Evolutionary conservation across 2,113 vertebrate species (phyloP), one percentile per base, ranked within the genome.

Genomic region (Furnarius figulus): DNA sequence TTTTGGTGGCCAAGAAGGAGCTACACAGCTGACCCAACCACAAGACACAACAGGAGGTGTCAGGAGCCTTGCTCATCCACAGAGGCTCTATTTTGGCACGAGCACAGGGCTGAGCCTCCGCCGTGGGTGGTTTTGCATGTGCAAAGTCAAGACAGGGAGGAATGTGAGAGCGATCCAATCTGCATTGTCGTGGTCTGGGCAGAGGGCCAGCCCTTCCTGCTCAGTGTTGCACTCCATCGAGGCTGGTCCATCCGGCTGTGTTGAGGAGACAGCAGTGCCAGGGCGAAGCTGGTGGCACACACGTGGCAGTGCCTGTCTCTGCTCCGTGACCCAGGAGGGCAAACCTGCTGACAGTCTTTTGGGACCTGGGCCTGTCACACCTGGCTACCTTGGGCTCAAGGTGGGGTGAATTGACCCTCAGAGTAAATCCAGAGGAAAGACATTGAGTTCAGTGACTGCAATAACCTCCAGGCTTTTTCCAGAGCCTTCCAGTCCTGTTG

Each of bases 401-500:
- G 9, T 53, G 10, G 40, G 13, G 24, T 59, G 49, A 8, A 9
- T 87, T 4, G 1, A 33, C 7, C 21, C 14, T 44, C 31, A 23
- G 12, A 20, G 25, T 14, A 77, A 76, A 72, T 20, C n/a, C 14
- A 37, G 17, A 33, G 39, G 55, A 87, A 79, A n/a, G 4, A 1
- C 21, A 13, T 27, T 61, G 42, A 68, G 4, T 4, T 65, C 21
- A 62, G 14, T 0, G 1, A 35, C 61, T 40, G 18, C 61, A 53
- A 14, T 50, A 70, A 22, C 6, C 22, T 40, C 7, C 25, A 87
- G 8, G 13, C 8, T 68, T 62, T 30, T 49, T 8, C 44, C 61
- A 22, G 21, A 66, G 25, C 7, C 14, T 27, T 72, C 4, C 15
- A 52, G 12, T 9, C 62, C 25, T 30, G n/a, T 12, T 0, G 0